phyloP scores from a whole-genome alignment of 1,140 invertebrate species.

The Tigriopus japonicus region DNA sequence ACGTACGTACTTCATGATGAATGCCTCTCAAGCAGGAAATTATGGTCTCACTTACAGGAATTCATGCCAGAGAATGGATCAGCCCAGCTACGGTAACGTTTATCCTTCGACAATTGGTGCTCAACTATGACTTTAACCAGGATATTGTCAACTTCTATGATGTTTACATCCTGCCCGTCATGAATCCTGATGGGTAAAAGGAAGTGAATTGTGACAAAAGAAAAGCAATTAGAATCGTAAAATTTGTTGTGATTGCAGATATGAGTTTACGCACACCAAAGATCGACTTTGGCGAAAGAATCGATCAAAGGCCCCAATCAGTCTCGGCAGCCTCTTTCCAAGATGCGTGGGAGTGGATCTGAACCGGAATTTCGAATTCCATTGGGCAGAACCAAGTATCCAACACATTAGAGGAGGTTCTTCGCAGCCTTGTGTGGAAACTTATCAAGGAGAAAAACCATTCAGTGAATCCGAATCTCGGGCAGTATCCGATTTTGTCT shows the following conservation, averaged over 20 bases:
- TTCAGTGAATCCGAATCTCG: not conserved
- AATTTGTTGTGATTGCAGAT: not conserved
- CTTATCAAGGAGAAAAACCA: not conserved
- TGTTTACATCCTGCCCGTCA: constrained; percentile 6
- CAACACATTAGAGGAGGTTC: not conserved
- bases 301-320: not conserved
- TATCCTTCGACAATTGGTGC: constrained; percentile 38
- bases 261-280: not conserved
- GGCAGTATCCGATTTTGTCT: not conserved
- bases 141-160: constrained; percentile 17
- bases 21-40: not conserved
- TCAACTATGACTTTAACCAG: constrained; percentile 20
- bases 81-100: constrained; percentile 37
- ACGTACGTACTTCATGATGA: too few species aligned
- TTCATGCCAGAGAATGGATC: constrained; percentile 47
- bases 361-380: not conserved
- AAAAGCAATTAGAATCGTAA: not conserved
- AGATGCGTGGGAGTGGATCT: not conserved
- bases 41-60: constrained; percentile 13
- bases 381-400: not conserved
- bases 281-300: not conserved
- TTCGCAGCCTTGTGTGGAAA: not conserved
- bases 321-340: not conserved
- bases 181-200: constrained; percentile 1
- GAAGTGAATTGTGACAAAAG: not conserved